phyloP scores from a whole-genome alignment of 2,113 vertebrate species.

The Peucedramus taeniatus region DNA sequence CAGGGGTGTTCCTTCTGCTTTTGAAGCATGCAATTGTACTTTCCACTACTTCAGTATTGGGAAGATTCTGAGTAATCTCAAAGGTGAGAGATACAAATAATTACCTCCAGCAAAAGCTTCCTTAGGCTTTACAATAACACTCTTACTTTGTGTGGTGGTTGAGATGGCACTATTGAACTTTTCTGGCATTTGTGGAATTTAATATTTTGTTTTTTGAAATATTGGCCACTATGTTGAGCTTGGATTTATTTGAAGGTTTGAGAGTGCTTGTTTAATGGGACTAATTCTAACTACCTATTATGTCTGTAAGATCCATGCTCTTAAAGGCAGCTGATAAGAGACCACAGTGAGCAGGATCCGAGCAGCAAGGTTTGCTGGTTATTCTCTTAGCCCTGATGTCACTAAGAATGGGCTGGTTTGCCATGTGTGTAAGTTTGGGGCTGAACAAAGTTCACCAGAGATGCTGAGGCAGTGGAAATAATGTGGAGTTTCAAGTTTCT shows the following conservation, averaged over 20 bases:
- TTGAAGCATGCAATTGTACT: background rate
- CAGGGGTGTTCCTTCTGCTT: background rate
- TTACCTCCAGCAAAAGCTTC: background rate
- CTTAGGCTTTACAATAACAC: background rate
- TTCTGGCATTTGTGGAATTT: background rate
- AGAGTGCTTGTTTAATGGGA: background rate
- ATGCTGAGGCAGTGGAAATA: background rate
- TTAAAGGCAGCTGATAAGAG: background rate
- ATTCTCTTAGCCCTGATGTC: background rate
- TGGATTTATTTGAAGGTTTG: background rate
- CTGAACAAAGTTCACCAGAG: background rate
- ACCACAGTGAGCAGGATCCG: background rate
- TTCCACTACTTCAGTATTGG: background rate
- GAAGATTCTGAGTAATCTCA: background rate
- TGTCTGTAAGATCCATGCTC: background rate
- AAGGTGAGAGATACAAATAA: background rate
- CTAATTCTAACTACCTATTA: background rate
- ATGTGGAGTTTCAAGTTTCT: background rate
- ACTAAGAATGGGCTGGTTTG: accelerated
- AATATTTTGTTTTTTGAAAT: background rate
- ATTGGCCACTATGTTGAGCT: background rate
- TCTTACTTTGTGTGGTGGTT: background rate
- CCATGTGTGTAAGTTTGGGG: background rate
- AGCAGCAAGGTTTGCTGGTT: background rate
- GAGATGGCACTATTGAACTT: background rate